Conservation (phyloP, 1,140 invertebrate species). For the Triops cancriformis region DNA sequence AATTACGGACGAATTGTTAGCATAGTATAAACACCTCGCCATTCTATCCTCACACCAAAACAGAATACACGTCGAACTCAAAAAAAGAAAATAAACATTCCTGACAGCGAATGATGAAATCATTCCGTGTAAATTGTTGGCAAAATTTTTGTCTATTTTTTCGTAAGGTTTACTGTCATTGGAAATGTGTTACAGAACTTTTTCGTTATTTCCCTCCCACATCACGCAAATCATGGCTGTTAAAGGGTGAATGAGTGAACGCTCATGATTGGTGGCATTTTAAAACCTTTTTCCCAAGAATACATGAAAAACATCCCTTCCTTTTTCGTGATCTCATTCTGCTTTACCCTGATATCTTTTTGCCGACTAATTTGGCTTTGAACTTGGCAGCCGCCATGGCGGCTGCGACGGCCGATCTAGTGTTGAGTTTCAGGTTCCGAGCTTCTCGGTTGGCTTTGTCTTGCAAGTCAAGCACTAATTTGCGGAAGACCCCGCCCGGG, state of each 20-base stretch:
- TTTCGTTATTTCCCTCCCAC: not conserved
- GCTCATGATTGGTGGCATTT: not conserved
- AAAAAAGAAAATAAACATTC: not conserved
- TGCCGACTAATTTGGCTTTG: constrained; percentile 19
- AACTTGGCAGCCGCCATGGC: constrained; percentile 16
- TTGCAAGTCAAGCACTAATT: constrained; percentile 14
- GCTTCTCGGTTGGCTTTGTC: constrained; percentile 18
- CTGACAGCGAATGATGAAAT: not conserved
- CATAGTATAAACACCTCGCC: not conserved
- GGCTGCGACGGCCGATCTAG: constrained; percentile 14
- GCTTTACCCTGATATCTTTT: not conserved
- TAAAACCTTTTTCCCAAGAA: not conserved
- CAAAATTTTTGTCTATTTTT: not conserved
- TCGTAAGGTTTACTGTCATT: not conserved
- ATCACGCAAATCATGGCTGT: not conserved
- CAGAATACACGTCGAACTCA: not conserved
- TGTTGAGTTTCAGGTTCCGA: constrained; percentile 7
- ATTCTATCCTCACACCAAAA: not conserved
- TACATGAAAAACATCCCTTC: not conserved
- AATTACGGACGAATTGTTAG: not conserved
- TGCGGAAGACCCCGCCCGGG: constrained; percentile 11
- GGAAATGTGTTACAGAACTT: not conserved
- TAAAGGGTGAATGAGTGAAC: not conserved
- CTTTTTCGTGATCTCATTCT: not conserved
- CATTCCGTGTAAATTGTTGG: not conserved